Percentiles rank a stretch among this genome's conserved stretches.
phyloP scores from a whole-genome alignment of 2,113 vertebrate genomes.

The Hippolais icterina region DNA sequence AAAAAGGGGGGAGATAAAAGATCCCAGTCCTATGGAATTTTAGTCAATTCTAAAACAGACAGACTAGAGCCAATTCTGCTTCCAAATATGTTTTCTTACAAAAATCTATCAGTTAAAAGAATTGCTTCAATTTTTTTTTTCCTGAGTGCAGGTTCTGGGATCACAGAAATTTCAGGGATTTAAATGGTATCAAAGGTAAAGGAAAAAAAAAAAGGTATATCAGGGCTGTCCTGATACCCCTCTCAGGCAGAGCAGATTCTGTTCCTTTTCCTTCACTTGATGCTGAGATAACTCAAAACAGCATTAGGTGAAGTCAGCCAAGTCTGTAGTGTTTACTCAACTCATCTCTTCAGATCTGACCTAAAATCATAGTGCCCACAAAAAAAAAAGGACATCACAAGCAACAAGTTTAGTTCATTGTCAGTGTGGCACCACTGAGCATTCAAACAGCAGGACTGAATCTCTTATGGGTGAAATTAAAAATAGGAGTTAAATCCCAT shows the following conservation, averaged over 20 bases:
- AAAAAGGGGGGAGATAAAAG: accelerated
- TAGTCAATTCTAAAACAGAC: not conserved
- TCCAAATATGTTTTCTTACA: not conserved
- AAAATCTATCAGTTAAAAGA: not conserved
- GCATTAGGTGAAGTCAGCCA: not conserved
- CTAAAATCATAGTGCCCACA: not conserved
- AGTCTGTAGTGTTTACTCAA: not conserved
- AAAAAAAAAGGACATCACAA: not conserved
- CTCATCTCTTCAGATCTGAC: not conserved
- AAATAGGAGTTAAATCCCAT: not conserved
- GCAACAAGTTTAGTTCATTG: not conserved
- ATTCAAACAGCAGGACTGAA: not conserved
- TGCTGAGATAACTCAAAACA: not conserved
- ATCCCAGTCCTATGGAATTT: not conserved
- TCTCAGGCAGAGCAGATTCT: not conserved
- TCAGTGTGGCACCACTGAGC: not conserved
- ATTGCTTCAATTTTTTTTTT: not conserved
- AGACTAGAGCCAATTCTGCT: not conserved
- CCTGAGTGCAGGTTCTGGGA: not conserved
- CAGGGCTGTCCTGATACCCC: not conserved
- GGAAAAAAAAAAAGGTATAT: not conserved
- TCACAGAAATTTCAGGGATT: not conserved
- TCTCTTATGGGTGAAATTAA: not conserved
- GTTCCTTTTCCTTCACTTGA: not conserved
- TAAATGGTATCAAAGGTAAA: not conserved